These are phyloP conservation scores for Pelecanus crispus DNA, from an alignment of 2,113 vertebrate genomes.

Conservation along the genomic window DNA sequence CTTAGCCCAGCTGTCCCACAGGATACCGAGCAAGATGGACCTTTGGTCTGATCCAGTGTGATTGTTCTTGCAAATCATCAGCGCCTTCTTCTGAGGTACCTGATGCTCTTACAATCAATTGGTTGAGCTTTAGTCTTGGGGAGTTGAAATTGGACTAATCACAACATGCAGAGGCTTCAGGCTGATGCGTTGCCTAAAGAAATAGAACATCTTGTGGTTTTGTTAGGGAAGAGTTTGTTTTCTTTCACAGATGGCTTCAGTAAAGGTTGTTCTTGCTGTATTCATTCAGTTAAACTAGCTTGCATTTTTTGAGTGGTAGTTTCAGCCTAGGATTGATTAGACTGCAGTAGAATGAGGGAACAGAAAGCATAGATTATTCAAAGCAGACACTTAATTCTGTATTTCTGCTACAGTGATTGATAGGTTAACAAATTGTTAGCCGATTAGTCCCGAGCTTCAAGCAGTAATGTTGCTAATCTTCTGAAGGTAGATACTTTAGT, in stretches of 20 bases:
- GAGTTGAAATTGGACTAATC: not conserved
- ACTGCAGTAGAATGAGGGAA: not conserved
- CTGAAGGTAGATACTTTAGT: not conserved
- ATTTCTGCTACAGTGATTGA: not conserved
- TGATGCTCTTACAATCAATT: not conserved
- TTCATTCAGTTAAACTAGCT: not conserved
- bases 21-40: too few relatives aligned
- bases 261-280: not conserved
- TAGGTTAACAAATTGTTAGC: not conserved
- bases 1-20: not conserved
- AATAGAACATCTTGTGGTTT: not conserved
- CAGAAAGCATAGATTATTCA: not conserved
- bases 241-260: not conserved
- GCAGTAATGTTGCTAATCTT: not conserved
- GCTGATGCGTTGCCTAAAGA: not conserved
- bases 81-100: not conserved
- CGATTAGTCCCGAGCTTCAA: not conserved
- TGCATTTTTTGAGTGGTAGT: not conserved
- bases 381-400: not conserved
- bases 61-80: not conserved
- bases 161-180: not conserved
- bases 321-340: not conserved
- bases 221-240: not conserved
- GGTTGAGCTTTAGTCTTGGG: not conserved
- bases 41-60: not conserved